A percentile compares a stretch with the other conserved stretches of the same genome.
These are phyloP conservation scores for Drosophila villosipedis DNA, from an alignment of 2,888 invertebrate genomes.

Conservation along the genomic window DNA sequence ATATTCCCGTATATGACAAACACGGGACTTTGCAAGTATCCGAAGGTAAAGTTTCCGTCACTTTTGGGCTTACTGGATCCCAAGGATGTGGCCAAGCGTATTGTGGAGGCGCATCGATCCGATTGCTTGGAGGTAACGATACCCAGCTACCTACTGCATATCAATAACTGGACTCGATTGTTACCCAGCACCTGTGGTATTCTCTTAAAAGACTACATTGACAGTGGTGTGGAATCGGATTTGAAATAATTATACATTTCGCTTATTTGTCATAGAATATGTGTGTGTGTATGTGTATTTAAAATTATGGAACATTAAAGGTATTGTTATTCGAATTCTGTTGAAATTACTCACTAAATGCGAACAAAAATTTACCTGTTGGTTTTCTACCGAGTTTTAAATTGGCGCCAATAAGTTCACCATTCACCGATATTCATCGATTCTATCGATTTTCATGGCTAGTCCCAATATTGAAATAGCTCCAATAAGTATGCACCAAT, in stretches of 20 bases:
- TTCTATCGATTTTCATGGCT: slow-evolving; percentile 6
- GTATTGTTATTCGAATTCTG: slow-evolving; percentile 13
- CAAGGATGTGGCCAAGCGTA: slow-evolving; percentile 88
- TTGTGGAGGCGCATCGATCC: slow-evolving; percentile 89
- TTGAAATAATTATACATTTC: slow-evolving; percentile 48
- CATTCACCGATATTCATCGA: not conserved
- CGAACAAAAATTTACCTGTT: not conserved
- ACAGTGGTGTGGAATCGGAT: slow-evolving; percentile 89
- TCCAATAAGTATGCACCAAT: not conserved
- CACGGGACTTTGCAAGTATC: slow-evolving; percentile 93
- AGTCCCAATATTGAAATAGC: slow-evolving; percentile 16
- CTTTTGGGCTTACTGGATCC: slow-evolving; percentile 89
- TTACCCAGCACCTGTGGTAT: slow-evolving; percentile 87
- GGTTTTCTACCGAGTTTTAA: not conserved
- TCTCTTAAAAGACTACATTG: slow-evolving; percentile 88
- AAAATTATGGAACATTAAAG: slow-evolving; percentile 43
- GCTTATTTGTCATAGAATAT: slow-evolving; percentile 13
- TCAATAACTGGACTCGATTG: slow-evolving; percentile 87
- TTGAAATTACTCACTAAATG: not conserved
- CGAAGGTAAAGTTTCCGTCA: slow-evolving; percentile 90
- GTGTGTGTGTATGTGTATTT: slow-evolving; percentile 5
- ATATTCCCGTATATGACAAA: slow-evolving; percentile 95
- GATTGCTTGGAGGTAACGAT: slow-evolving; percentile 88
- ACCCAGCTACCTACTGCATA: slow-evolving; percentile 87
- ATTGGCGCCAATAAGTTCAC: not conserved